Evolutionary conservation across 2,113 vertebrate species (phyloP), one percentile per base, ranked within the genome.

Genomic region (Entosphenus tridentatus): DNA sequence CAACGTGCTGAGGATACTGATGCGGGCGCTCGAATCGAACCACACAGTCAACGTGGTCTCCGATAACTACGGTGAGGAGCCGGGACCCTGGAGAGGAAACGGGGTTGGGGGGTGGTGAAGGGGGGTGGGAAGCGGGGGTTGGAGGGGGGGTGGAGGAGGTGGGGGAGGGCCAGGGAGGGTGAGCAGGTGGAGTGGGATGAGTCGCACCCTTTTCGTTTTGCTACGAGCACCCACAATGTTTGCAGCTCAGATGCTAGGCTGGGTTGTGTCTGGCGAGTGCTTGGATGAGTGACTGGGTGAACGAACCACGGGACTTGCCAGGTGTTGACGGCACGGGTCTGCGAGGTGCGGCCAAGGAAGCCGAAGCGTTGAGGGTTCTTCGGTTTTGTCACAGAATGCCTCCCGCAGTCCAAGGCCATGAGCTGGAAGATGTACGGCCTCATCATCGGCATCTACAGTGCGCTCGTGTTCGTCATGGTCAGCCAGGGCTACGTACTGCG

Each of bases 11-110:
- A 78, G 77, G 1, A 79, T 72, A 69, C 84, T 84, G 2, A 71
- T 96, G 0, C 80, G 83, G 0, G 84, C 82, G 67, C 82, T 93
- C 71, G 89, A 93, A 77, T 79, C 77, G 21, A 83, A 87, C 3
- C 80, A 80, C 0, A 72, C 73, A 12, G 18, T 76, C 0, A 56
- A 57, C 1, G 1, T 87, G 69, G 74, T 82, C 12, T 75, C 78
- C 0, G 80, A 78, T 71, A 95, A 89, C 74, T 14, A 71, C 1
- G 72, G 89, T 92, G 75, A 75, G 9, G 8, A 2, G n/a, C 5
- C 13, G n/a, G 18, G 59, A 10, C 56, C 10, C 14, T n/a, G 67
- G 54, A 11, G 10, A 4, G 10, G 5, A 17, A 14, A 13, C 13
- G 10, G 18, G 13, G 7, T 12, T 12, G 18, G 16, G 67, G 8